Conservation (phyloP, 2,113 vertebrate species). For the Lophochroa leadbeateri region DNA sequence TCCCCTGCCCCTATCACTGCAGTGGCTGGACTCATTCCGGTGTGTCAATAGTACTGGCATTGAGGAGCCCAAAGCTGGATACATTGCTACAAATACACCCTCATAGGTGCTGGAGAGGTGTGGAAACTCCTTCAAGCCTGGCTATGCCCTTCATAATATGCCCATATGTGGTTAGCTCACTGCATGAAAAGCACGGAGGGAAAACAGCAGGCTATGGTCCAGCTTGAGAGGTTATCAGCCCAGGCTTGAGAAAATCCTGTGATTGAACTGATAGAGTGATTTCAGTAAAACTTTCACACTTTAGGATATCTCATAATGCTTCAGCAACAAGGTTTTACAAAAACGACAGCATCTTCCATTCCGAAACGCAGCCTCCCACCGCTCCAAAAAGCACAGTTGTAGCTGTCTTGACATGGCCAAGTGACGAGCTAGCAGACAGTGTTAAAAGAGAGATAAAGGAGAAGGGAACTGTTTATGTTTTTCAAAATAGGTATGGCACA, state of each 20-base stretch:
- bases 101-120: background rate
- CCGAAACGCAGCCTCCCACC: background rate
- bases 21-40: background rate
- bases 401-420: background rate
- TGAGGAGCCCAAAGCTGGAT: too few species aligned
- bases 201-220: background rate
- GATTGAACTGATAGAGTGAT: background rate
- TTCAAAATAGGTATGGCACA: background rate
- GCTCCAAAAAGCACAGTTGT: constrained; percentile 1
- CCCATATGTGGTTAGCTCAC: too few species aligned
- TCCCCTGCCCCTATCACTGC: fast-evolving
- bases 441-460: background rate
- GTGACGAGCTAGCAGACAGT: background rate
- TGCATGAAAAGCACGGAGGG: background rate
- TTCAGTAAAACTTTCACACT: background rate
- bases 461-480: background rate
- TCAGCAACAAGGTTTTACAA: background rate
- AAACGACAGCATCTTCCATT: background rate
- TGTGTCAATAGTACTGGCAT: too few species aligned
- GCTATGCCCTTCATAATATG: background rate
- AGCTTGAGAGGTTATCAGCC: background rate
- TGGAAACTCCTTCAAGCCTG: background rate
- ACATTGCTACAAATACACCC: background rate
- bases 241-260: background rate
- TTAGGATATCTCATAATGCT: background rate